A percentile compares a stretch with the other conserved stretches of the same genome.
phyloP scores from a whole-genome alignment of 2,113 vertebrate genomes.

The Neolamprologus variostigma region DNA sequence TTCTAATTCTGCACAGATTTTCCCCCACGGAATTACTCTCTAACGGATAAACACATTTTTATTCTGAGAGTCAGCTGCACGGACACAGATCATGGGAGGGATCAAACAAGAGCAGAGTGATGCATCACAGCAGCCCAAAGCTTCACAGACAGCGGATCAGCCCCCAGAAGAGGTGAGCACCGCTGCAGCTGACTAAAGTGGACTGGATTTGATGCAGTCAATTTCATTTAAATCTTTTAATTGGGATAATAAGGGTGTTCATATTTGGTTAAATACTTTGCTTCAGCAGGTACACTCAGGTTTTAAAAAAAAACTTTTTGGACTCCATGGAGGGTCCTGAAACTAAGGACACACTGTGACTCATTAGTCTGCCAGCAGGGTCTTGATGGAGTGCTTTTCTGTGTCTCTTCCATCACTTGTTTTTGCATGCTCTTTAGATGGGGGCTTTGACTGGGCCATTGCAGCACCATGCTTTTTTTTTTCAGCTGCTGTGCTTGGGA shows the following conservation, averaged over 20 bases:
- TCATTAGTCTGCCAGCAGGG: neutral
- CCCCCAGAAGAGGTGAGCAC: conserved; percentile 65
- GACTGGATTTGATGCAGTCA: neutral
- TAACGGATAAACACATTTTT: neutral
- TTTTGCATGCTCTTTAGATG: neutral
- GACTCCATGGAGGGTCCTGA: neutral
- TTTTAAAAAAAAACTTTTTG: neutral
- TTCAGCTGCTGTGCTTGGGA: neutral
- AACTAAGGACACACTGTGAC: neutral
- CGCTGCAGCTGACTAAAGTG: neutral
- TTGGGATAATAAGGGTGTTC: neutral
- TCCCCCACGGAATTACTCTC: neutral
- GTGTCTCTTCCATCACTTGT: neutral
- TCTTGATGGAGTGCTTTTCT: neutral
- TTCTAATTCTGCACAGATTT: neutral
- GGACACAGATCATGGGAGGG: conserved; percentile 60
- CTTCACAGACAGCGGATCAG: conserved; percentile 57
- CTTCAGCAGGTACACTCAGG: neutral
- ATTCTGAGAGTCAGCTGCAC: neutral
- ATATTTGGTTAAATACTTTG: neutral
- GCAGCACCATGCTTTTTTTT: neutral
- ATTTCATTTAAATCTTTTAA: neutral
- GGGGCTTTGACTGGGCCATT: neutral
- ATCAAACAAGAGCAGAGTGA: conserved; percentile 76
- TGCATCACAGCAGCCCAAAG: conserved; percentile 50